Evolutionary conservation across 1,140 invertebrate genomes (phyloP).

Genomic region (Antheraea mylitta): DNA sequence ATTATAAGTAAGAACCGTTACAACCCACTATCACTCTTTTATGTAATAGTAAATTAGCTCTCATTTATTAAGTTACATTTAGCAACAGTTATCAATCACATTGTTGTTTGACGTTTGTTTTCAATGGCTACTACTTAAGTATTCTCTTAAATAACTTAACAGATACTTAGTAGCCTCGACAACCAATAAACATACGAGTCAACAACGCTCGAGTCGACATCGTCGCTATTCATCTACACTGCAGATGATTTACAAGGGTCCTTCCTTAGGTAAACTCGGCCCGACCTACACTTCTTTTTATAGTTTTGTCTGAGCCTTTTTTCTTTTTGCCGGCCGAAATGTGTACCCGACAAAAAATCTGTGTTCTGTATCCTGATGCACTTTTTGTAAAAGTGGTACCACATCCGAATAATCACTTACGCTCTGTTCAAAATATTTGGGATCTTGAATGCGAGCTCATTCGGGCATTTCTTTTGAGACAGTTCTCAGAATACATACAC

Average conservation of each 20-base stretch:
- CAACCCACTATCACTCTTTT: constrained; percentile 3
- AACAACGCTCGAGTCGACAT: constrained; percentile 63
- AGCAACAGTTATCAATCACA: constrained; percentile 1
- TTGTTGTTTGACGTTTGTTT: constrained; percentile 18
- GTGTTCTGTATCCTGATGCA: constrained; percentile 70
- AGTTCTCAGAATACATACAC: constrained; percentile 51
- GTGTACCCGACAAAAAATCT: constrained; percentile 66
- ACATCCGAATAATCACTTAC: constrained; percentile 78
- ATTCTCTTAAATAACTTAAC: constrained; percentile 63
- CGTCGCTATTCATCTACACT: constrained; percentile 63
- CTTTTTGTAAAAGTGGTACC: constrained; percentile 72
- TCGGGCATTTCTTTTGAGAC: constrained; percentile 55
- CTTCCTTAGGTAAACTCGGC: constrained; percentile 74
- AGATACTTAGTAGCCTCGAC: constrained; percentile 66
- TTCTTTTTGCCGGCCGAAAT: constrained; percentile 67
- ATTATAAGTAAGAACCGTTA: constrained; percentile 15
- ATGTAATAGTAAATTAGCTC: neutral
- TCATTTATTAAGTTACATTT: constrained; percentile 7
- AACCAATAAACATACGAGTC: constrained; percentile 71
- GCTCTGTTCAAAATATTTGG: constrained; percentile 74
- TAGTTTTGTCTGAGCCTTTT: constrained; percentile 70
- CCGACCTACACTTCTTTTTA: constrained; percentile 73
- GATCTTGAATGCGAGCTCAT: constrained; percentile 57
- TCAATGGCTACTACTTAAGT: constrained; percentile 40
- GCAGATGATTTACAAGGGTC: constrained; percentile 77